Percentiles rank a stretch among this genome's conserved stretches.
These are phyloP conservation scores for Ploceus nigricollis DNA, from an alignment of 2,113 vertebrate species.

Conservation along the genomic window DNA sequence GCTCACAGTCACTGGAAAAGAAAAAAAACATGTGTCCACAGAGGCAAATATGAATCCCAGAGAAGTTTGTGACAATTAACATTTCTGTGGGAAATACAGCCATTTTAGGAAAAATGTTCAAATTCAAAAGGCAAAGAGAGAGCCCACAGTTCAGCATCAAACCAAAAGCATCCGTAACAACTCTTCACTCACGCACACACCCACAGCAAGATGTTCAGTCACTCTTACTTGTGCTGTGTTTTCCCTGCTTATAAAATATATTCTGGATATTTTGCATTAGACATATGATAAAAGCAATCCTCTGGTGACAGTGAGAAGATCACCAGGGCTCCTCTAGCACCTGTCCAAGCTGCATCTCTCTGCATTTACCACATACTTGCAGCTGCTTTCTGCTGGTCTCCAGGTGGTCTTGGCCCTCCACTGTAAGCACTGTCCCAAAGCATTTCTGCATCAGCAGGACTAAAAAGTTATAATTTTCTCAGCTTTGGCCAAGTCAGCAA, in stretches of 20 bases:
- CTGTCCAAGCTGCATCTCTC: background rate
- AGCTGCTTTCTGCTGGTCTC: background rate
- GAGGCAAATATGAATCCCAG: background rate
- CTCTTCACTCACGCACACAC: background rate
- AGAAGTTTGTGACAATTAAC: background rate
- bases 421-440: background rate
- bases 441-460: background rate
- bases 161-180: background rate
- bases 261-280: background rate
- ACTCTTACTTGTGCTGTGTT: background rate
- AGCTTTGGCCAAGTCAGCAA: background rate
- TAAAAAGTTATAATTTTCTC: background rate
- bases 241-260: background rate
- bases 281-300: background rate
- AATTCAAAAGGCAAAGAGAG: background rate
- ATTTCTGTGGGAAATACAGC: background rate
- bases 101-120: background rate
- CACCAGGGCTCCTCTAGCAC: background rate
- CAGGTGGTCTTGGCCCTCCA: no score
- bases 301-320: background rate
- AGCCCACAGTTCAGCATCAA: background rate
- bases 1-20: constrained; percentile 84
- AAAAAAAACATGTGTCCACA: background rate
- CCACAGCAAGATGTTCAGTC: background rate
- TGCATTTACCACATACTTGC: rapidly evolving